These are phyloP conservation scores for Neolamprologus hecqui DNA, from an alignment of 2,113 vertebrate genomes.

Conservation along the genomic window DNA sequence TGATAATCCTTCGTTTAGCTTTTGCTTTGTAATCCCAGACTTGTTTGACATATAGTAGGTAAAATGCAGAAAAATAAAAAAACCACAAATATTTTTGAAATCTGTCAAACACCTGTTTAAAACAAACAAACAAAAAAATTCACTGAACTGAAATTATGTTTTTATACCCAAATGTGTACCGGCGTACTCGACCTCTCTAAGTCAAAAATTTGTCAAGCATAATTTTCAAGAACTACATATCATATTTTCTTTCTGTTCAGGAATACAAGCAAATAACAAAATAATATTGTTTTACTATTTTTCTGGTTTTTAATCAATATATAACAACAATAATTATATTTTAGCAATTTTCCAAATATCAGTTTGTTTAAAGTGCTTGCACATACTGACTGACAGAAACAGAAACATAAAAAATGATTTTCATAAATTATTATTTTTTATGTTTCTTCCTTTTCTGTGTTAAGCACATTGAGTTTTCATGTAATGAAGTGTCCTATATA, in stretches of 20 bases:
- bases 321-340: neutral
- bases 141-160: neutral
- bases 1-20: neutral
- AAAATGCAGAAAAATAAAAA: neutral
- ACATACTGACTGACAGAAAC: neutral
- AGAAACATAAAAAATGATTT: neutral
- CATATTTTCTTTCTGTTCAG: neutral
- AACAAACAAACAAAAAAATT: neutral
- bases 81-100: neutral
- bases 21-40: neutral
- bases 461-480: neutral
- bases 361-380: neutral
- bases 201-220: neutral
- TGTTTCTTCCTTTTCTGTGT: neutral
- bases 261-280: neutral
- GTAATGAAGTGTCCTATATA: neutral
- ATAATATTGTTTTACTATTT: neutral
- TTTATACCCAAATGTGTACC: neutral
- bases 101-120: neutral
- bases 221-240: neutral
- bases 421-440: neutral
- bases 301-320: neutral
- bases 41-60: neutral
- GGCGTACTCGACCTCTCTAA: rapidly evolving
- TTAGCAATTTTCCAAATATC: neutral